Conservation (phyloP, 2,797 vertebrate genomes). For the Odontamblyopus lacepedii region DNA sequence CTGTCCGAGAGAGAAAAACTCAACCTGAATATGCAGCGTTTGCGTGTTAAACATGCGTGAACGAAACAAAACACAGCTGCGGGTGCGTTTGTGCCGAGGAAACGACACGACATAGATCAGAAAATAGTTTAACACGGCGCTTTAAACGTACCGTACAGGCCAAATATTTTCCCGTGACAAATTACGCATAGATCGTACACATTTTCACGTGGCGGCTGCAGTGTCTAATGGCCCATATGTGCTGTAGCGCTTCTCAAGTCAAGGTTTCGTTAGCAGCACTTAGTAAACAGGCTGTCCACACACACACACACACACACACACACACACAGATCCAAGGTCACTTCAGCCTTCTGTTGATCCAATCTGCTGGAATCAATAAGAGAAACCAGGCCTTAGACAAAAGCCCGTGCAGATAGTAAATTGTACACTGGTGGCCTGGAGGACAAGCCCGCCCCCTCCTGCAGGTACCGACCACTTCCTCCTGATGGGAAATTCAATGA, state of each 20-base stretch:
- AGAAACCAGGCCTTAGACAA: slow-evolving; percentile 37
- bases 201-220: not conserved
- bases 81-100: too few relatives aligned
- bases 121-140: too few relatives aligned
- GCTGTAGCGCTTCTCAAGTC: slow-evolving; percentile 29
- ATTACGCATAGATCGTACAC: too few relatives aligned
- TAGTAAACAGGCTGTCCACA: slow-evolving; percentile 33
- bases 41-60: too few relatives aligned
- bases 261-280: slow-evolving; percentile 43
- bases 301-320: slow-evolving; percentile 28
- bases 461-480: slow-evolving; percentile 25
- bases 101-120: too few relatives aligned
- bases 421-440: slow-evolving; percentile 15
- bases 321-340: slow-evolving; percentile 49
- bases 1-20: too few relatives aligned
- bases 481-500: not conserved
- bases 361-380: slow-evolving; percentile 58
- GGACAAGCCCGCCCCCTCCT: slow-evolving; percentile 15
- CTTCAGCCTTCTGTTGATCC: slow-evolving; percentile 37
- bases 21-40: too few relatives aligned
- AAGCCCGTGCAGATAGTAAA: slow-evolving; percentile 6
- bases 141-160: too few relatives aligned
- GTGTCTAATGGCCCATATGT: slow-evolving; percentile 17
- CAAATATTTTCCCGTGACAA: too few relatives aligned
- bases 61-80: too few relatives aligned